Evolutionary conservation across 64 coral and sea anemone genomes (phyloP).

Genomic region (Pocillopora verrucosa): DNA sequence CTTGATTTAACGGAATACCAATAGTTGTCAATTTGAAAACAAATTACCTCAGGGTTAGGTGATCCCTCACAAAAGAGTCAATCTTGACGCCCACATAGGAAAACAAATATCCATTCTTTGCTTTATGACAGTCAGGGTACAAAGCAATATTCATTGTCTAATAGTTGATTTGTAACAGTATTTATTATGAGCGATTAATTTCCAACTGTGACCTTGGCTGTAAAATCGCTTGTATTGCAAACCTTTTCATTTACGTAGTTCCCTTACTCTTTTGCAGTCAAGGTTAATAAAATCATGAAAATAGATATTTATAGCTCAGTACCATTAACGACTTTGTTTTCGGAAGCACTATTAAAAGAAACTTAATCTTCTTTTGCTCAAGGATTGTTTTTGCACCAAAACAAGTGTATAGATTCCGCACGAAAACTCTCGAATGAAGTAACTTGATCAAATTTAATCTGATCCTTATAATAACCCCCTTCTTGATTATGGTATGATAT

Average conservation of each 20-base stretch:
- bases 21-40: not conserved
- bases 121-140: conserved; percentile 15
- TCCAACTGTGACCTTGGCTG: conserved; percentile 28
- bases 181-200: not conserved
- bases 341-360: not conserved
- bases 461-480: not conserved
- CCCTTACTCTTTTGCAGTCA: not conserved
- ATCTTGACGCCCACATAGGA: conserved; percentile 1
- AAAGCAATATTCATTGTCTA: conserved; percentile 7
- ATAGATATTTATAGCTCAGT: not conserved
- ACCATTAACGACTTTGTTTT: not conserved
- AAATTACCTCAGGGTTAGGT: not conserved
- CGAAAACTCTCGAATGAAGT: no score
- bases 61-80: conserved; percentile 23
- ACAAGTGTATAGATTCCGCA: no score
- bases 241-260: not conserved
- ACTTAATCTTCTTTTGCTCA: not conserved
- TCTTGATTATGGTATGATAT: not conserved
- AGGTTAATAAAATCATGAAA: not conserved
- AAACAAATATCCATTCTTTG: conserved; percentile 40
- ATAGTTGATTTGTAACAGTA: not conserved
- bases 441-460: no score
- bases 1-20: not conserved
- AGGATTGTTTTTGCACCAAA: no score
- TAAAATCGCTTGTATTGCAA: not conserved